Conservation (phyloP, 2,113 vertebrate genomes). For the Pelecanoides urinatrix region DNA sequence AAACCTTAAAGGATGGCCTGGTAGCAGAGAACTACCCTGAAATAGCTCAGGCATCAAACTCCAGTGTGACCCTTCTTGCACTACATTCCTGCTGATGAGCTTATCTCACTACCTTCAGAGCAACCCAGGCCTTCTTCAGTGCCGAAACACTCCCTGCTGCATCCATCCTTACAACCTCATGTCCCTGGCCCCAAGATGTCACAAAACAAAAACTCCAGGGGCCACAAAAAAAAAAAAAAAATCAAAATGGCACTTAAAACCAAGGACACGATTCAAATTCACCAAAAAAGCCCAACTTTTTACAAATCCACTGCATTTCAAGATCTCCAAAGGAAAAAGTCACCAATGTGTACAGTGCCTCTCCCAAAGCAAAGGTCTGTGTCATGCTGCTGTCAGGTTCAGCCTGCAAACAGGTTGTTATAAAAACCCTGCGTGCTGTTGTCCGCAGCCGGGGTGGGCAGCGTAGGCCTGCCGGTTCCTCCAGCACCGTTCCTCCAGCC, state of each 20-base stretch:
- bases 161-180: not conserved
- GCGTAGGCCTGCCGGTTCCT: not conserved
- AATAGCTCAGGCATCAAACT: not conserved
- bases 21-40: not conserved
- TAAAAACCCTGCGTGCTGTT: rapidly evolving
- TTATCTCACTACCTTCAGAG: not conserved
- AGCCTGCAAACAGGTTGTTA: not conserved
- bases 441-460: not conserved
- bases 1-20: not conserved
- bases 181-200: rapidly evolving
- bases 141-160: not conserved
- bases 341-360: rapidly evolving
- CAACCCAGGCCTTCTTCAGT: not conserved
- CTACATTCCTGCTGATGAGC: not conserved
- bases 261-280: not conserved
- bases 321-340: not conserved
- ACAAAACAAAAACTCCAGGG: not conserved
- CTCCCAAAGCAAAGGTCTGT: not conserved
- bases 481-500: not conserved
- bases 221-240: not conserved
- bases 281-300: not conserved
- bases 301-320: not conserved
- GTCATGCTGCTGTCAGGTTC: not conserved
- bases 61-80: not conserved
- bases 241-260: not conserved